Percentiles rank a stretch among this genome's conserved stretches.
These are phyloP conservation scores for Mesorhabditis belari DNA, from an alignment of 2,888 invertebrate genomes.

Conservation along the genomic window DNA sequence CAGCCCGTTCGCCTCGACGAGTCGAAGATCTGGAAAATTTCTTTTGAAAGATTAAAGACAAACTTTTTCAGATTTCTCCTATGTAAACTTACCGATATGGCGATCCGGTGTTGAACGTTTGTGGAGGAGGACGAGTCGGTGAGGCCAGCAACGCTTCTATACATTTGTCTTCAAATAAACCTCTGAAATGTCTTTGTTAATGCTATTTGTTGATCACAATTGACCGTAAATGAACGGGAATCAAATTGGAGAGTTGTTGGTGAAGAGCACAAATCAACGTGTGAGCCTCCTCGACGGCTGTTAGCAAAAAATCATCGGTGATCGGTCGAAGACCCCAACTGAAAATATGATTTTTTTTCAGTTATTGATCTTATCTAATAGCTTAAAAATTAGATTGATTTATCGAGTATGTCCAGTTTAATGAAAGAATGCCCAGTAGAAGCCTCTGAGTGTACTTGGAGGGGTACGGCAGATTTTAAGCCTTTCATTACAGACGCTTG, in stretches of 20 bases:
- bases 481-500: too few species aligned
- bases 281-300: slow-evolving; percentile 48
- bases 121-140: slow-evolving; percentile 41
- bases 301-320: slow-evolving; percentile 43
- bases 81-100: slow-evolving; percentile 12
- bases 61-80: background rate
- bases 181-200: slow-evolving; percentile 38
- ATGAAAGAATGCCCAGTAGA: too few species aligned
- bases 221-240: slow-evolving; percentile 35
- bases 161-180: slow-evolving; percentile 46
- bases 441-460: too few species aligned
- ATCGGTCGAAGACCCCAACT: slow-evolving; percentile 50
- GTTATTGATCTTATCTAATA: too few species aligned
- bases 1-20: slow-evolving; percentile 2
- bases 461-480: too few species aligned
- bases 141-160: slow-evolving; percentile 39
- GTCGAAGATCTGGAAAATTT: background rate
- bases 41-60: background rate
- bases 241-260: slow-evolving; percentile 40
- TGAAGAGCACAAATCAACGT: slow-evolving; percentile 43
- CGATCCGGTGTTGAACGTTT: slow-evolving; percentile 16
- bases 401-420: background rate
- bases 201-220: slow-evolving; percentile 39
- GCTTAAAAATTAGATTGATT: background rate
- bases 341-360: too few species aligned